Conservation (phyloP, 2,113 vertebrate genomes). For the Rhinolophus sinicus region DNA sequence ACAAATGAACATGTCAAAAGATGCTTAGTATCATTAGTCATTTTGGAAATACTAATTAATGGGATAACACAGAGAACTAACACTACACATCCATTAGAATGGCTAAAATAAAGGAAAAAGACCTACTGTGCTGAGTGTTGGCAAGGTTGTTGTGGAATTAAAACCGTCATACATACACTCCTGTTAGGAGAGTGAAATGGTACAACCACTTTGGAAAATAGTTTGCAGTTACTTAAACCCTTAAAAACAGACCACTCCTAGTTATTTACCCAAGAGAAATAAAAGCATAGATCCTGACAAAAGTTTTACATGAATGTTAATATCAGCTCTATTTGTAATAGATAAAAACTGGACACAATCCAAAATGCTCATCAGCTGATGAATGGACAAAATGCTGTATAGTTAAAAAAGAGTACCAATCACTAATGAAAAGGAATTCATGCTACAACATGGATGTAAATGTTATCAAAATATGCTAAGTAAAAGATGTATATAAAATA, state of each 20-base stretch:
- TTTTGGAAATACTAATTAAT: not conserved
- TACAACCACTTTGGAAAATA: not conserved
- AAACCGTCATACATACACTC: not conserved
- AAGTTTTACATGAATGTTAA: not conserved
- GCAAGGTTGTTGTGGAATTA: not conserved
- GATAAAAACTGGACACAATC: not conserved
- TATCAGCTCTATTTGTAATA: not conserved
- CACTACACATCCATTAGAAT: not conserved
- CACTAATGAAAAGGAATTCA: not conserved
- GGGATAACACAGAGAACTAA: not conserved
- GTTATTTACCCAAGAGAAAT: not conserved
- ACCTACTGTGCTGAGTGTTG: not conserved
- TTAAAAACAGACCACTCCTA: not conserved
- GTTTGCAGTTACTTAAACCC: not conserved
- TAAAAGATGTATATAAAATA: not conserved
- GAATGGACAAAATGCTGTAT: not conserved
- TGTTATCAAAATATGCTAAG: not conserved
- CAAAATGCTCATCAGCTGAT: not conserved
- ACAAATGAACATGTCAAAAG: not conserved
- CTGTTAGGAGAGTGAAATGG: not conserved
- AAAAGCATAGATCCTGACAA: not conserved
- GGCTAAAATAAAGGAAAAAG: not conserved
- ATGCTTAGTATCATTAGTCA: not conserved
- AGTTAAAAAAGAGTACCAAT: not conserved
- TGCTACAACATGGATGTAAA: not conserved